Evolutionary conservation across 1,140 invertebrate genomes (phyloP).

Genomic region (Calephelis nemesis): DNA sequence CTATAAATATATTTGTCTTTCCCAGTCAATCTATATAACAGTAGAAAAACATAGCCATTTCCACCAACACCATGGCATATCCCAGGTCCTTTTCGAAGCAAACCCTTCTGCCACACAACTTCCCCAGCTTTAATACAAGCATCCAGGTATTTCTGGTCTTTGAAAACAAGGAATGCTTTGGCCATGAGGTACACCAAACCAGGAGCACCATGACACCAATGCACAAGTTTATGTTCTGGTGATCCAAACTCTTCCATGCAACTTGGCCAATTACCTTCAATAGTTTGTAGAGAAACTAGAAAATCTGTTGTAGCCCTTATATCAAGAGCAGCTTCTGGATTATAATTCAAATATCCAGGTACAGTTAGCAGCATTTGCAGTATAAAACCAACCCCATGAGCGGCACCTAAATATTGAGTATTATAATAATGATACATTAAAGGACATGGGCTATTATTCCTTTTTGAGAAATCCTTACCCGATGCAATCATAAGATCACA

Average conservation of each 20-base stretch:
- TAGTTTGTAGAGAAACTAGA: conserved; percentile 82
- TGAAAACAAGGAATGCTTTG: conserved; percentile 87
- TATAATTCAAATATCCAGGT: conserved; percentile 81
- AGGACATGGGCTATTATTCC: conserved; percentile 81
- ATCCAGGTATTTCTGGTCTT: conserved; percentile 86
- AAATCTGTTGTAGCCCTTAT: conserved; percentile 83
- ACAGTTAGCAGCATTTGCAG: conserved; percentile 83
- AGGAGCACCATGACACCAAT: conserved; percentile 94
- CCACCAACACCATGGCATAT: conserved; percentile 93
- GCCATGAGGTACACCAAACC: conserved; percentile 90
- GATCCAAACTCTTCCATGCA: conserved; percentile 85
- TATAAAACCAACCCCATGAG: conserved; percentile 87
- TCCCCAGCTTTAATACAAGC: conserved; percentile 86
- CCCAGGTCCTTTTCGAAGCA: conserved; percentile 90
- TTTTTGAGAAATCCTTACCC: conserved; percentile 83
- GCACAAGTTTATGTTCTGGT: conserved; percentile 84
- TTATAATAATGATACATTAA: conserved; percentile 93
- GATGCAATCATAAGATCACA: conserved; percentile 85
- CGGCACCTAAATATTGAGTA: conserved; percentile 92
- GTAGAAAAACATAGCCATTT: conserved; percentile 90
- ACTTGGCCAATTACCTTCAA: conserved; percentile 88
- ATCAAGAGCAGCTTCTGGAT: conserved; percentile 76
- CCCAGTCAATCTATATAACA: conserved; percentile 87
- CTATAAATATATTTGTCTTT: conserved; percentile 86
- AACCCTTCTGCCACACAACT: conserved; percentile 88